Percentiles rank a stretch among this genome's conserved stretches.
Evolutionary conservation across 1,140 invertebrate genomes (phyloP).

Genomic region (Aculops lycopersici): DNA sequence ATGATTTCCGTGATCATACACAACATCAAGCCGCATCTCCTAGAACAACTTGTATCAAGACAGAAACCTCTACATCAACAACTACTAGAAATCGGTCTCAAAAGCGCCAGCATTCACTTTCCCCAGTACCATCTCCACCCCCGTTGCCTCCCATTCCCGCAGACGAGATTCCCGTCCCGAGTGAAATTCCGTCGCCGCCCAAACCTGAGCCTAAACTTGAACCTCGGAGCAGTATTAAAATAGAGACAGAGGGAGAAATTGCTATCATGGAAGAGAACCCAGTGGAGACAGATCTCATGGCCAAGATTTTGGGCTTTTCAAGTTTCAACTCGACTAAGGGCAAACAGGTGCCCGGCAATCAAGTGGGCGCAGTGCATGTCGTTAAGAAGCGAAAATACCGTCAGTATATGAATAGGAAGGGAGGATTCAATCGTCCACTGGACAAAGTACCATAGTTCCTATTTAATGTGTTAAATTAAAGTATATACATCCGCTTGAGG

Average conservation of each 20-base stretch:
- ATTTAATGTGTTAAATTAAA: too few relatives aligned
- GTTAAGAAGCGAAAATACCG: slow-evolving; percentile 73
- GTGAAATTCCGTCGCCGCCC: background rate
- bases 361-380: slow-evolving; percentile 63
- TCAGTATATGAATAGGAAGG: slow-evolving; percentile 97
- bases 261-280: slow-evolving; percentile 17
- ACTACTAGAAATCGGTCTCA: background rate
- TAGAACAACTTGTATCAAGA: too few relatives aligned
- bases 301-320: slow-evolving; percentile 81
- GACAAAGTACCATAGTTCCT: slow-evolving; percentile 42
- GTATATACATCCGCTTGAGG: too few relatives aligned
- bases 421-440: slow-evolving; percentile 85
- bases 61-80: background rate
- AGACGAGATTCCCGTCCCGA: background rate
- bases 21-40: too few relatives aligned
- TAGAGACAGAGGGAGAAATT: slow-evolving; percentile 2
- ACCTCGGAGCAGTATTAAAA: background rate
- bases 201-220: background rate
- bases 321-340: slow-evolving; percentile 51
- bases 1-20: too few relatives aligned
- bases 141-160: background rate
- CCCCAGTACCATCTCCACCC: background rate
- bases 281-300: slow-evolving; percentile 78
- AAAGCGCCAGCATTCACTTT: background rate
- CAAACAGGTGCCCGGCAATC: slow-evolving; percentile 69